These are phyloP conservation scores for Linyphia triangularis DNA, from an alignment of 2,888 invertebrate genomes.

Conservation along the genomic window DNA sequence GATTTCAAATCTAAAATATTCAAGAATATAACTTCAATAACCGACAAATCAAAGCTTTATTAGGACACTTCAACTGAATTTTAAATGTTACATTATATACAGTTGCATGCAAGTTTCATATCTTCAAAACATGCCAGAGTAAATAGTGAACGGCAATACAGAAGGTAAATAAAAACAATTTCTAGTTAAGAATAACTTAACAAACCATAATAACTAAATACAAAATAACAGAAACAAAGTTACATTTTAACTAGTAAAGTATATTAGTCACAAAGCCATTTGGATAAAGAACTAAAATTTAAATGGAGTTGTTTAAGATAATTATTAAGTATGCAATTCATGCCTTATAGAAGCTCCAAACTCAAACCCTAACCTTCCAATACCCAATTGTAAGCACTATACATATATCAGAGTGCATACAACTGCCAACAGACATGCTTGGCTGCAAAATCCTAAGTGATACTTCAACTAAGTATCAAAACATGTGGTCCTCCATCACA, in stretches of 20 bases:
- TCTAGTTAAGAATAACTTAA: slow-evolving; percentile 45
- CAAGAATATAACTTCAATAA: slow-evolving; percentile 32
- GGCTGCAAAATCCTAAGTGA: slow-evolving; percentile 33
- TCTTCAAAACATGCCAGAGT: slow-evolving; percentile 32
- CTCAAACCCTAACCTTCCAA: slow-evolving; percentile 15
- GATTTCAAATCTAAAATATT: slow-evolving; percentile 5
- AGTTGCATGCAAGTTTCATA: slow-evolving; percentile 26
- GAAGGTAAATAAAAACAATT: slow-evolving; percentile 8
- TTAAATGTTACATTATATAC: slow-evolving; percentile 46
- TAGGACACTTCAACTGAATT: slow-evolving; percentile 45
- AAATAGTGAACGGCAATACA: slow-evolving; percentile 18
- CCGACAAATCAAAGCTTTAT: slow-evolving; percentile 54
- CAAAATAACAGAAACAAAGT: background rate
- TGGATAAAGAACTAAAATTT: background rate
- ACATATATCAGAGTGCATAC: slow-evolving; percentile 34
- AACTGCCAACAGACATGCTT: slow-evolving; percentile 16
- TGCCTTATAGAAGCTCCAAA: slow-evolving; percentile 28
- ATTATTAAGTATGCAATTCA: background rate
- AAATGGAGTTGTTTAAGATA: background rate
- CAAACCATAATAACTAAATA: slow-evolving; percentile 48
- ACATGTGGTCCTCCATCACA: slow-evolving; percentile 56
- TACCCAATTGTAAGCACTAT: slow-evolving; percentile 20
- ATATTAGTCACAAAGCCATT: background rate
- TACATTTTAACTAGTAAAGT: slow-evolving; percentile 4
- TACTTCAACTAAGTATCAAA: slow-evolving; percentile 45